Conservation (phyloP, 2,888 invertebrate genomes). For the Euspilapteryx auroguttella region DNA sequence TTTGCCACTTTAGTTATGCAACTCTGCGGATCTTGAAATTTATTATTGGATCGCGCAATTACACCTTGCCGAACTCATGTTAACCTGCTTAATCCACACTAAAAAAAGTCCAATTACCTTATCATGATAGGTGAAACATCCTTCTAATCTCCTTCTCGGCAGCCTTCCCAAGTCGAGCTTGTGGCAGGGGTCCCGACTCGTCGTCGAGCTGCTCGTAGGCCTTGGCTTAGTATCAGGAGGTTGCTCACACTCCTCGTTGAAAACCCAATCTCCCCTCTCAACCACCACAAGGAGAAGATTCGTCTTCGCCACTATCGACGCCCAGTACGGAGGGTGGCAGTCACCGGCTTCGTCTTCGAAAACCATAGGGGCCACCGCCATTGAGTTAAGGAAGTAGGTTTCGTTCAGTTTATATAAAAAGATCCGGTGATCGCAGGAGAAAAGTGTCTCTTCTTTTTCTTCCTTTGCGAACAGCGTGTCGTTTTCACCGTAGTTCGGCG, state of each 20-base stretch:
- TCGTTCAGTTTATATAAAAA: constrained; percentile 71
- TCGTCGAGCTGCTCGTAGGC: constrained; percentile 27
- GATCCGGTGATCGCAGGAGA: constrained; percentile 74
- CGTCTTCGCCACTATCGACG: constrained; percentile 73
- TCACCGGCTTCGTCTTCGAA: constrained; percentile 21
- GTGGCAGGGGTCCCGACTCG: constrained; percentile 69
- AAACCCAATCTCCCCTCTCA: constrained; percentile 32
- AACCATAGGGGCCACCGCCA: constrained; percentile 25
- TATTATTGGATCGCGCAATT: too few species aligned
- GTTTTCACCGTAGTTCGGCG: constrained; percentile 14
- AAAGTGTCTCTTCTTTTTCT: constrained; percentile 35
- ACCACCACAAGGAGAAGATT: constrained; percentile 79
- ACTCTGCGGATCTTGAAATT: too few species aligned
- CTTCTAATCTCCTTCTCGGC: constrained; percentile 67
- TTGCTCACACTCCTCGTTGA: constrained; percentile 35
- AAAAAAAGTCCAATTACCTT: too few species aligned
- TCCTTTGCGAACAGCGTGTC: constrained; percentile 30
- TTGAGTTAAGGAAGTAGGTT: constrained; percentile 37
- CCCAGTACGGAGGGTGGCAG: constrained; percentile 61
- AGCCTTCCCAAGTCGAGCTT: constrained; percentile 72
- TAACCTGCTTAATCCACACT: too few species aligned
- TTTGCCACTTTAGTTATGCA: too few species aligned
- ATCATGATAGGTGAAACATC: constrained; percentile 77
- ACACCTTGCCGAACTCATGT: too few species aligned
- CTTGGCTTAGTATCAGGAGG: constrained; percentile 65